Evolutionary conservation across 1,140 invertebrate species (phyloP).

Genomic region (Copidosoma floridanum): DNA sequence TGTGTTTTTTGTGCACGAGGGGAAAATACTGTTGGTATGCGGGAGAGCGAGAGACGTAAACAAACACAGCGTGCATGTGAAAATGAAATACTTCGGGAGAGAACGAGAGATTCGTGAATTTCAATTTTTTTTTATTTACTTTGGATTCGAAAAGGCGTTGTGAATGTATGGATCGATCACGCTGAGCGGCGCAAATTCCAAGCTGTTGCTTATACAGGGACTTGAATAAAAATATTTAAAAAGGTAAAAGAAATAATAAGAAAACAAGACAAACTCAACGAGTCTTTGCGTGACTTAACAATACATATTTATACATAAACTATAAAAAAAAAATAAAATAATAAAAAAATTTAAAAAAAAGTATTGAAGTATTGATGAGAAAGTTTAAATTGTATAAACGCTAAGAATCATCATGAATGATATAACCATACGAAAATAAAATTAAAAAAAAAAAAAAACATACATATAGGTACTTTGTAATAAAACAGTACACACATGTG

Average conservation of each 20-base stretch:
- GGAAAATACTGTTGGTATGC: too few relatives aligned
- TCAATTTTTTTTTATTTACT: constrained; percentile 27
- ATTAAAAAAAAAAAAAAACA: too few relatives aligned
- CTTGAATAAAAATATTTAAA: too few relatives aligned
- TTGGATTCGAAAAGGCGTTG: constrained; percentile 22
- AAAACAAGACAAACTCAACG: constrained; percentile 46
- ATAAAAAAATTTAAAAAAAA: too few relatives aligned
- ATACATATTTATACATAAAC: constrained; percentile 59
- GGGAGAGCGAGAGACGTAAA: too few relatives aligned
- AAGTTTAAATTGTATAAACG: constrained; percentile 55
- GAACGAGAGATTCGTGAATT: constrained; percentile 23
- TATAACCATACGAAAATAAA: constrained; percentile 54
- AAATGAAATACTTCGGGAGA: constrained; percentile 24
- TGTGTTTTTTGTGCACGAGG: too few relatives aligned
- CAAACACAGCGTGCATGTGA: constrained; percentile 28
- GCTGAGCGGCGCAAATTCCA: constrained; percentile 38
- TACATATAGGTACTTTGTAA: constrained; percentile 54
- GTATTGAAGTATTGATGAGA: constrained; percentile 55
- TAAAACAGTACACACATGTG: constrained; percentile 52
- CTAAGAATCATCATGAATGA: constrained; percentile 54
- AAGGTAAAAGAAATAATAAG: too few relatives aligned
- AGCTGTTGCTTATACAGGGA: constrained; percentile 48
- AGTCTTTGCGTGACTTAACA: constrained; percentile 50
- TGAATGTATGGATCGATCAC: constrained; percentile 24
- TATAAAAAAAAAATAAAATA: too few relatives aligned